Conservation (phyloP, 2,888 invertebrate genomes). For the Ophonus ardosiacus region DNA sequence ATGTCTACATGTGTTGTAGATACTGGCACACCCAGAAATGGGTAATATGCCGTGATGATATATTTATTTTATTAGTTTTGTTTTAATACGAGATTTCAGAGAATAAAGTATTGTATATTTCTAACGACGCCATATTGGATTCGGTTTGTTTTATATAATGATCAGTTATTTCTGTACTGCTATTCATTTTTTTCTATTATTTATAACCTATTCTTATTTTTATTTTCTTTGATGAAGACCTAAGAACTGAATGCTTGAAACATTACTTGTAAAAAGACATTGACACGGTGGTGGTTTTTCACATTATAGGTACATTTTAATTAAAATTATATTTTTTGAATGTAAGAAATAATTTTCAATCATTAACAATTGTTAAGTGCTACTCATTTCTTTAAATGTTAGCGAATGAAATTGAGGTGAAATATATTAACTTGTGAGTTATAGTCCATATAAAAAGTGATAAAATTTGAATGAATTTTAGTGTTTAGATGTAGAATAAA, state of each 20-base stretch:
- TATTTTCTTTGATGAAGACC: constrained; percentile 36
- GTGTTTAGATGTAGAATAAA: constrained; percentile 15
- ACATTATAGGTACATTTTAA: constrained; percentile 40
- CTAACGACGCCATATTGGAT: no score
- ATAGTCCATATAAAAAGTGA: constrained; percentile 49
- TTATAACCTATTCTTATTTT: constrained; percentile 46
- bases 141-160: no score
- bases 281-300: constrained; percentile 52
- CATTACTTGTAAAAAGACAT: constrained; percentile 49
- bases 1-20: no score
- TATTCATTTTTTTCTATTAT: constrained; percentile 36
- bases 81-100: no score
- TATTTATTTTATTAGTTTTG: no score
- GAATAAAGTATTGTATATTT: no score
- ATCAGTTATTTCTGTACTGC: not conserved
- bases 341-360: constrained; percentile 12
- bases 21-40: no score
- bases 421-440: constrained; percentile 32
- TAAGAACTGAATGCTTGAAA: constrained; percentile 49
- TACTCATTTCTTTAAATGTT: constrained; percentile 26
- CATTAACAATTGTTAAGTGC: constrained; percentile 38
- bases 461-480: constrained; percentile 23
- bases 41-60: no score
- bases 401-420: constrained; percentile 44
- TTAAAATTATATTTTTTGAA: constrained; percentile 28